Evolutionary conservation across 92 coral and sea anemone genomes (phyloP).

Genomic region (Epizoanthus stellaris): DNA sequence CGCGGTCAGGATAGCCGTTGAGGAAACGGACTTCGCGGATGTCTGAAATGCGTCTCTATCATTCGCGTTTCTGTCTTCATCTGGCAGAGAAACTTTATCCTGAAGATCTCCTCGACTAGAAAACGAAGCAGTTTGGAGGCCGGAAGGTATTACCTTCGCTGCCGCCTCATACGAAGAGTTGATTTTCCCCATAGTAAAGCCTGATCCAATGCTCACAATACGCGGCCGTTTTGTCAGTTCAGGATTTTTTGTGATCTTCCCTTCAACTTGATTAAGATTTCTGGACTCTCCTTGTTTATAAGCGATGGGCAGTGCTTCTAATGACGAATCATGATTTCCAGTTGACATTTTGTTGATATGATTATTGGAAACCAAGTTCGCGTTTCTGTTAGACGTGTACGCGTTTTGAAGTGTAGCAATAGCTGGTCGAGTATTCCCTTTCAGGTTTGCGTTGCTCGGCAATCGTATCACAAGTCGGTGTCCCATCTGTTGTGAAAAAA

Average conservation of each 20-base stretch:
- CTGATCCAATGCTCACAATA: not conserved
- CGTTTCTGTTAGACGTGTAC: not conserved
- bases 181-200: constrained; percentile 33
- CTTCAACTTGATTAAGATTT: not conserved
- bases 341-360: not conserved
- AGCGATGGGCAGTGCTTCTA: not conserved
- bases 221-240: not conserved
- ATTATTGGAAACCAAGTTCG: too few relatives aligned
- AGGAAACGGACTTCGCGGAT: not conserved
- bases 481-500: not conserved
- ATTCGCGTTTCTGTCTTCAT: not conserved
- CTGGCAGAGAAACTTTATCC: constrained; percentile 2
- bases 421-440: constrained; percentile 3
- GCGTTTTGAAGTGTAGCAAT: constrained; percentile 5
- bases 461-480: not conserved
- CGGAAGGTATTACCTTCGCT: not conserved
- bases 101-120: constrained; percentile 10
- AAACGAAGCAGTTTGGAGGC: not conserved
- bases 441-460: not conserved
- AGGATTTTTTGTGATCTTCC: not conserved
- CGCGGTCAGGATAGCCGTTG: not conserved
- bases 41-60: not conserved
- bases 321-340: not conserved
- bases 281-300: constrained; percentile 19
- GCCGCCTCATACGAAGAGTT: constrained; percentile 31